These are phyloP conservation scores for Pangasius sanitwongsei DNA, from an alignment of 2,797 vertebrate species.

Conservation along the genomic window DNA sequence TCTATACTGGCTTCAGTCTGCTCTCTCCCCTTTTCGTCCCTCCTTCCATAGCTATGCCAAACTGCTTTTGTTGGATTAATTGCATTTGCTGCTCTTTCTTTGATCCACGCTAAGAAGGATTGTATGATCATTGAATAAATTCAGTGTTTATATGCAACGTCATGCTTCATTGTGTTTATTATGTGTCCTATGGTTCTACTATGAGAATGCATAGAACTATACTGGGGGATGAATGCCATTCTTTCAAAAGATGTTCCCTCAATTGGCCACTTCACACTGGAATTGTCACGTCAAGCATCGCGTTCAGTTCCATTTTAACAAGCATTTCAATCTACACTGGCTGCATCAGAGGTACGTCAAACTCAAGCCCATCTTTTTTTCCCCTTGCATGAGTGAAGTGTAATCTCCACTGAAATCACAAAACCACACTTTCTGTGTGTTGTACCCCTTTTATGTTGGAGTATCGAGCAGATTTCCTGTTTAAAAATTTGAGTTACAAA, in stretches of 20 bases:
- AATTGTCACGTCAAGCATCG: neutral
- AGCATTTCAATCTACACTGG: neutral
- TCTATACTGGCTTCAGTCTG: neutral
- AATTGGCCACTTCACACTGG: too few species aligned
- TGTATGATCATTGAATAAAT: constrained; percentile 32
- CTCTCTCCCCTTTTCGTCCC: constrained; percentile 15
- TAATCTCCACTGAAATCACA: neutral
- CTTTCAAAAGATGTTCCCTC: neutral
- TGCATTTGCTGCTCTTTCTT: constrained; percentile 11
- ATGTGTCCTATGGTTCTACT: neutral
- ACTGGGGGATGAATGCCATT: neutral
- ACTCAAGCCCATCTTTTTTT: neutral
- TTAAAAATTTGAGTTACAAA: neutral
- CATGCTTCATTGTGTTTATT: neutral
- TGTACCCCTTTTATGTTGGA: neutral
- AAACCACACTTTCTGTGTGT: neutral
- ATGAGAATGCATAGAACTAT: neutral
- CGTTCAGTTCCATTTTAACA: neutral
- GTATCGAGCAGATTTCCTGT: neutral
- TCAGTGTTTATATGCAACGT: constrained; percentile 25
- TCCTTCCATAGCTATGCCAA: constrained; percentile 8
- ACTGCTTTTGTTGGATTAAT: constrained; percentile 35
- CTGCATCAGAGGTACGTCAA: too few species aligned
- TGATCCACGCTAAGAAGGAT: constrained; percentile 18
- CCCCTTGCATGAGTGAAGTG: neutral